Evolutionary conservation across 2,888 invertebrate genomes (phyloP).

Genomic region (Rotaria macrura): DNA sequence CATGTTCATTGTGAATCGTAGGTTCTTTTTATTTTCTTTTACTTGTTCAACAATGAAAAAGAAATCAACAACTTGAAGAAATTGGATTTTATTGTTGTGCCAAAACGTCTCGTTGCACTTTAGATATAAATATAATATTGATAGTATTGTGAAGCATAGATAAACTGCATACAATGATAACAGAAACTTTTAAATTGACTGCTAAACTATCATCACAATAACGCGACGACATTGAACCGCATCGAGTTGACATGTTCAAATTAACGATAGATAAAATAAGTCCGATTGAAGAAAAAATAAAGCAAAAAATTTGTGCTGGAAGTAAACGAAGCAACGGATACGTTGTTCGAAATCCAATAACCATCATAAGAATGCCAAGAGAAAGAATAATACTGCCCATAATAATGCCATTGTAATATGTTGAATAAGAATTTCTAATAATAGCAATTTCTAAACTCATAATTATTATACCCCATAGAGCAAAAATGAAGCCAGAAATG

Average conservation of each 20-base stretch:
- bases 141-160: background rate
- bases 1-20: background rate
- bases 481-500: background rate
- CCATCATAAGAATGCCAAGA: background rate
- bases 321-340: background rate
- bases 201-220: background rate
- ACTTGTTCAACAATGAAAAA: background rate
- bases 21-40: background rate
- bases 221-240: background rate
- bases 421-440: background rate
- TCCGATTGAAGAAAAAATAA: background rate
- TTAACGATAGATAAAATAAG: background rate
- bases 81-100: background rate
- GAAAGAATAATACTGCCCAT: background rate
- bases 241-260: background rate
- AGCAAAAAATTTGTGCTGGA: background rate
- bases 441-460: background rate
- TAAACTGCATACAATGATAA: background rate
- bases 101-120: background rate
- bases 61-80: background rate
- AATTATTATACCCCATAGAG: background rate
- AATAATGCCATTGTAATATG: background rate
- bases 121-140: background rate
- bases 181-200: background rate
- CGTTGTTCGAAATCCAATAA: background rate